Evolutionary conservation across 2,113 vertebrate genomes (phyloP).

Genomic region (Phrynosoma blainvillii): DNA sequence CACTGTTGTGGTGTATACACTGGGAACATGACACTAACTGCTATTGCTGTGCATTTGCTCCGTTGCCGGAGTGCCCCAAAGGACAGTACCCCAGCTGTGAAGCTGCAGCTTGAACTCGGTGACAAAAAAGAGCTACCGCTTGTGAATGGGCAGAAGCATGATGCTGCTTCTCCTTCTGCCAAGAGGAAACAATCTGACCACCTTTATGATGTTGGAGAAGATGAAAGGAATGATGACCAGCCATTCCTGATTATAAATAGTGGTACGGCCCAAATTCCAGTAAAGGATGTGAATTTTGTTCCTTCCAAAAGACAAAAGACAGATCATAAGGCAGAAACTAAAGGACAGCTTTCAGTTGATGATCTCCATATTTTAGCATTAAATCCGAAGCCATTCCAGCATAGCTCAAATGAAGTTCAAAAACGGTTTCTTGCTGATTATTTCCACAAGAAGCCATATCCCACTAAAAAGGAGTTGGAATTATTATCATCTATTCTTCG

Average conservation of each 20-base stretch:
- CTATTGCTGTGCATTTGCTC: slow-evolving; percentile 91
- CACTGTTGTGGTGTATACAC: slow-evolving; percentile 97
- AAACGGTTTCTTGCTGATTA: slow-evolving; percentile 89
- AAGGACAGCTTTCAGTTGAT: slow-evolving; percentile 35
- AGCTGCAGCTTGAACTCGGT: slow-evolving; percentile 52
- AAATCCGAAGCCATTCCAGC: slow-evolving; percentile 79
- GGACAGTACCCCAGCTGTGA: slow-evolving; percentile 73
- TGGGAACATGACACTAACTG: slow-evolving; percentile 91
- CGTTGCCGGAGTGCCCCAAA: slow-evolving; percentile 91
- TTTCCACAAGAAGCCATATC: slow-evolving; percentile 90
- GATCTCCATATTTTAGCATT: slow-evolving; percentile 79
- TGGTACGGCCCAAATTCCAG: slow-evolving; percentile 19
- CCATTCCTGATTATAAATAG: slow-evolving; percentile 20
- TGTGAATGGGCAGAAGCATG: slow-evolving; percentile 66
- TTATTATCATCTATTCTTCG: slow-evolving; percentile 82
- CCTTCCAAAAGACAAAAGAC: slow-evolving; percentile 81
- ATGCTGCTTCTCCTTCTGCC: slow-evolving; percentile 32
- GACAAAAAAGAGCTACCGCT: slow-evolving; percentile 68
- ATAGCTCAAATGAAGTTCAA: slow-evolving; percentile 81
- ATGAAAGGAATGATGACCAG: slow-evolving; percentile 63
- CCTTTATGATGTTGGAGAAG: slow-evolving; percentile 52
- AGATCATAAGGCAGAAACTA: slow-evolving; percentile 68
- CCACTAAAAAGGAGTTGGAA: slow-evolving; percentile 84
- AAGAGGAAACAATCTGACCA: slow-evolving; percentile 75
- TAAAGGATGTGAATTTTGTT: slow-evolving; percentile 51